Base-by-base conservation (phyloP, 2,797 vertebrate species). In the Numenius phaeopus region DNA sequence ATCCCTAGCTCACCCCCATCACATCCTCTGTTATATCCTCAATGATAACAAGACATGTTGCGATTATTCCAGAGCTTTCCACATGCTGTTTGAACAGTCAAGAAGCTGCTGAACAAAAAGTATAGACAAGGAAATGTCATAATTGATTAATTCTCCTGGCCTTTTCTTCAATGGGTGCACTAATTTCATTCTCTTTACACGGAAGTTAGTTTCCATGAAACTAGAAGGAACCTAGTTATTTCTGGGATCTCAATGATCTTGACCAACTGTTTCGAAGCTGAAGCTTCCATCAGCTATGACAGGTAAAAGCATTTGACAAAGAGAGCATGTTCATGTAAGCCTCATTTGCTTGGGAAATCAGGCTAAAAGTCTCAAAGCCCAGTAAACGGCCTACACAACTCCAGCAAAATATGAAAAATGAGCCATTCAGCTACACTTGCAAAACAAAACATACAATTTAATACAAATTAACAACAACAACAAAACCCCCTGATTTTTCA, bases 291-390 rank as follows among this genome's bases (percentile, higher is more conserved):
- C 71, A 49, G 9, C 44, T 92, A 77, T 89, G 64, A 40, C 47
- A 89, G 73, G 49, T 23, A 52, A 73, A 83, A 71, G n/a, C 7
- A 37, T 89, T 75, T 82, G 46, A 54, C 66, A 72, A 75, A 70
- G 58, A 49, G 5, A 69, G 21, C 24, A 42, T 29, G 18, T 64
- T 77, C 66, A 70, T 12, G 8, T 62, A 55, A 87, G 12, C 55
- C 30, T 87, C 50, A 72, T 76, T 81, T 84, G 4, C 83, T 66
- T 89, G 22, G n/a, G 42, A 89, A 95, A 70, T 73, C 27, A 49
- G 54, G 50, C 66, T 84, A 72, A 73, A 75, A 72, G 44, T 87
- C n/a, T 58, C 26, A 12, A 58, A 86, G 18, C 47, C 37, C 46
- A 65, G 27, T 3, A 44, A 85, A 67, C 1, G 11, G 22, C 73